Evolutionary conservation across 2,888 invertebrate genomes (phyloP).

Genomic region (Cantharis rufa): DNA sequence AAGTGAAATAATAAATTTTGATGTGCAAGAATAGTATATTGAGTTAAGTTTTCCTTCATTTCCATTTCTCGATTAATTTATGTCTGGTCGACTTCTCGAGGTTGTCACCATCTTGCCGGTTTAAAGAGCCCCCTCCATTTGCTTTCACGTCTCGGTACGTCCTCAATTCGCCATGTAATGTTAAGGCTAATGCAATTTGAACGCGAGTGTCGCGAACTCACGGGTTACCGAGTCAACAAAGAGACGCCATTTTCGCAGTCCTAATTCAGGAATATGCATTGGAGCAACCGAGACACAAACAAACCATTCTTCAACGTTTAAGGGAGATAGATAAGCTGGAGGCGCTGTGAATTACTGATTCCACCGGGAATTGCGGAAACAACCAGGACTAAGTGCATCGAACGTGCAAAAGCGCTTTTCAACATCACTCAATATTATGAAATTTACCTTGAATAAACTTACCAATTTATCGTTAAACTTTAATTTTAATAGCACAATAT

Average conservation of each 20-base stretch:
- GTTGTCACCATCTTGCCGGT: constrained; percentile 48
- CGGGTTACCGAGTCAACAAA: constrained; percentile 55
- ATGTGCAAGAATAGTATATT: constrained; percentile 26
- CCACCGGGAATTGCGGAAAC: constrained; percentile 30
- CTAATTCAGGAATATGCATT: constrained; percentile 28
- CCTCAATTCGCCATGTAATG: constrained; percentile 61
- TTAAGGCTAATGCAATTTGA: constrained; percentile 61
- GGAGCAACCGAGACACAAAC: constrained; percentile 24
- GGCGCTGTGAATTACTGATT: constrained; percentile 31
- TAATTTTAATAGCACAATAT: neutral
- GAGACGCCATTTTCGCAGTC: constrained; percentile 52
- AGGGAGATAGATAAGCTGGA: constrained; percentile 27
- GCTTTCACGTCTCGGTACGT: constrained; percentile 58
- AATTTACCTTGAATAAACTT: neutral
- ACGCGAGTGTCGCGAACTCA: constrained; percentile 55
- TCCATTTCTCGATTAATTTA: constrained; percentile 49
- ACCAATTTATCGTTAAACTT: neutral
- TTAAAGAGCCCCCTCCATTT: constrained; percentile 43
- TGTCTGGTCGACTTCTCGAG: constrained; percentile 46
- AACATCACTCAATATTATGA: neutral
- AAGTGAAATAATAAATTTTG: neutral
- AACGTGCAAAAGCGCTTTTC: constrained; percentile 18
- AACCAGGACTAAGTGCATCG: constrained; percentile 32
- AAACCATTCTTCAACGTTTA: constrained; percentile 20
- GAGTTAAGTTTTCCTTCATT: constrained; percentile 44